Conservation (phyloP, 2,113 vertebrate species). For the Onychostoma macrolepis region DNA sequence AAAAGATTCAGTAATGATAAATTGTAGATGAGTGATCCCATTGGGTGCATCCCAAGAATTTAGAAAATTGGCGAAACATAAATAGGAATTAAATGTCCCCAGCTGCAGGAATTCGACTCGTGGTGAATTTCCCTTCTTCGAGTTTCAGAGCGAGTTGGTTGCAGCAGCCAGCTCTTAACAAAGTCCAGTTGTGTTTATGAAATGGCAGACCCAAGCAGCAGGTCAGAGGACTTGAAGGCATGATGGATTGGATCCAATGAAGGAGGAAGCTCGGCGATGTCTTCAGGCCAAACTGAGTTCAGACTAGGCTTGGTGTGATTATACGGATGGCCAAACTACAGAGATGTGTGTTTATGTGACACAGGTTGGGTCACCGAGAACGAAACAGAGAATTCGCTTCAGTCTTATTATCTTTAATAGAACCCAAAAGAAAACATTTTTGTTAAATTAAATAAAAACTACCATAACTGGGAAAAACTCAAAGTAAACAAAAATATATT, state of each 20-base stretch:
- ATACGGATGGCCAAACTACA: constrained; percentile 35
- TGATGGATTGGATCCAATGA: constrained; percentile 59
- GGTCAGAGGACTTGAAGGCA: constrained; percentile 49
- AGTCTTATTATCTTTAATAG: background rate
- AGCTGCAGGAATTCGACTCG: constrained; percentile 43
- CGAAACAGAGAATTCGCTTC: background rate
- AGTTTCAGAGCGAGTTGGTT: constrained; percentile 32
- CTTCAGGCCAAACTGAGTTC: constrained; percentile 40
- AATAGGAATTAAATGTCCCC: constrained; percentile 56
- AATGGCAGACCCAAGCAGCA: constrained; percentile 43
- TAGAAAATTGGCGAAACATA: constrained; percentile 32
- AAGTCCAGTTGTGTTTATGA: constrained; percentile 62
- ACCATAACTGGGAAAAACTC: background rate
- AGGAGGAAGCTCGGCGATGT: constrained; percentile 12
- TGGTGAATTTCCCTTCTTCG: constrained; percentile 37
- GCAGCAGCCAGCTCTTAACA: constrained; percentile 56
- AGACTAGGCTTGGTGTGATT: constrained; percentile 12
- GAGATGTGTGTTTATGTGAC: constrained; percentile 19
- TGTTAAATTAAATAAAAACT: background rate
- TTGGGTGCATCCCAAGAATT: constrained; percentile 53
- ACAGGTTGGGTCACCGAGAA: background rate
- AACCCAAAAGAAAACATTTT: background rate
- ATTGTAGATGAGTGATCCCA: constrained; percentile 51
- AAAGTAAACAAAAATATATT: background rate
- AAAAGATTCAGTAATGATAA: constrained; percentile 44